These are phyloP conservation scores for Drosophila ogumai DNA, from an alignment of 1,140 invertebrate genomes.

Conservation along the genomic window DNA sequence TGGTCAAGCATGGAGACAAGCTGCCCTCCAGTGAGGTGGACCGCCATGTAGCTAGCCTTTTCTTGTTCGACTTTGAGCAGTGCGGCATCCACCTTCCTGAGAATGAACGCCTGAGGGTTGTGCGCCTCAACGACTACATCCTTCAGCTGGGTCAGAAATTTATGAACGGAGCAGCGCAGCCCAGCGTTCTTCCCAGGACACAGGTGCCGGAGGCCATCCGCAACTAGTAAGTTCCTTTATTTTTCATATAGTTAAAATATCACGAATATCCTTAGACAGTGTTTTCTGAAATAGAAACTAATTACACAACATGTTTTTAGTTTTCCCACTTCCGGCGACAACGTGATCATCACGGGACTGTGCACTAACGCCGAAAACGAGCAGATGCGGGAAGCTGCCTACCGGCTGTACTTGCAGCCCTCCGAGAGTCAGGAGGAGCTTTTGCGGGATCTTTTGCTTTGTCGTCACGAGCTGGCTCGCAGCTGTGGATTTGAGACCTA, in stretches of 20 bases:
- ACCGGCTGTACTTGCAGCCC: slow-evolving; percentile 93
- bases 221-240: slow-evolving; percentile 88
- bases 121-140: slow-evolving; percentile 93
- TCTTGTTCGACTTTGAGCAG: slow-evolving; percentile 98
- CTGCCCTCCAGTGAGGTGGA: slow-evolving; percentile 90
- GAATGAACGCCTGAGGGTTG: slow-evolving; percentile 90
- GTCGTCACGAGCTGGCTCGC: slow-evolving; percentile 91
- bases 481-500: slow-evolving; percentile 95
- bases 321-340: slow-evolving; percentile 90
- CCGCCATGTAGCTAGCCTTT: slow-evolving; percentile 93
- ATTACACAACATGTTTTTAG: slow-evolving; percentile 85
- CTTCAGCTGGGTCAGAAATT: slow-evolving; percentile 94
- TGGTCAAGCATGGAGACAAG: slow-evolving; percentile 90
- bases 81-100: slow-evolving; percentile 97
- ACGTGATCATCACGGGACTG: slow-evolving; percentile 91
- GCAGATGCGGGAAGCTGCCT: slow-evolving; percentile 94
- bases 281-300: slow-evolving; percentile 1
- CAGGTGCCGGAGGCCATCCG: slow-evolving; percentile 90
- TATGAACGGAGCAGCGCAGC: slow-evolving; percentile 90
- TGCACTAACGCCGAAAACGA: slow-evolving; percentile 93
- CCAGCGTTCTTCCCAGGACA: slow-evolving; percentile 88
- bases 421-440: slow-evolving; percentile 91
- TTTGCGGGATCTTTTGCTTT: slow-evolving; percentile 89
- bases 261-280: not conserved
- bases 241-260: not conserved